Base-by-base conservation (phyloP, 2,113 vertebrate species). In the Caranx ignobilis region DNA sequence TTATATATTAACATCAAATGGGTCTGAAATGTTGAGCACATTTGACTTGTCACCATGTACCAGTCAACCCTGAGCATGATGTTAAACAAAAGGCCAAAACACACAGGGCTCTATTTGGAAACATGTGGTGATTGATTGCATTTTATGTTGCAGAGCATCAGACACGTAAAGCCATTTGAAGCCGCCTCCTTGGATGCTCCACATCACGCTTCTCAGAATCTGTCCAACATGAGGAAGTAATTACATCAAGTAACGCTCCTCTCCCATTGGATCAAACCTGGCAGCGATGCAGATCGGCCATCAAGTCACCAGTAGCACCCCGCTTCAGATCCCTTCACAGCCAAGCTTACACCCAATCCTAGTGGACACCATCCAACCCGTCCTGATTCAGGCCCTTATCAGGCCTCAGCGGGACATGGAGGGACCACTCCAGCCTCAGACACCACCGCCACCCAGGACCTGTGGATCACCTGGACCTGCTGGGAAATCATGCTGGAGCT, bases 401-500 rank as follows among this genome's bases (percentile, higher is more conserved):
- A 84, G 55, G 16, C 78, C 86, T 0, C 73, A 77, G 9, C 18
- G 15, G 13, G 76, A 43, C 43, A 80, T 86, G 89, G 89, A 85
- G 32, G 66, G 52, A 8, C 6, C 70, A 6, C 35, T 39, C 1
- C 87, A 79, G 65, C 32, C 35, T 0, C 60, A 87, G 72, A 89
- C 90, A 0, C 85, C 85, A 6, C 75, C 32, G 37, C 81, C 82
- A 5, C 71, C 77, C 39, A 64, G 59, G 56, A 60, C 56, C 71
- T 94, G 93, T 68, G 45, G 72, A 61, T 80, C 90, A 9, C 64
- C 79, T 0, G 72, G 80, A 70, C 3, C 39, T 65, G 37, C 69
- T 11, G 87, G 86, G 8, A 87, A 67, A 41, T 47, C 67, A 1
- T 93, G 93, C 80, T 90, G 86, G 88, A 88, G 54, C 68, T 57